Conservation (phyloP, 2,797 vertebrate genomes). For the Dryobates pubescens region DNA sequence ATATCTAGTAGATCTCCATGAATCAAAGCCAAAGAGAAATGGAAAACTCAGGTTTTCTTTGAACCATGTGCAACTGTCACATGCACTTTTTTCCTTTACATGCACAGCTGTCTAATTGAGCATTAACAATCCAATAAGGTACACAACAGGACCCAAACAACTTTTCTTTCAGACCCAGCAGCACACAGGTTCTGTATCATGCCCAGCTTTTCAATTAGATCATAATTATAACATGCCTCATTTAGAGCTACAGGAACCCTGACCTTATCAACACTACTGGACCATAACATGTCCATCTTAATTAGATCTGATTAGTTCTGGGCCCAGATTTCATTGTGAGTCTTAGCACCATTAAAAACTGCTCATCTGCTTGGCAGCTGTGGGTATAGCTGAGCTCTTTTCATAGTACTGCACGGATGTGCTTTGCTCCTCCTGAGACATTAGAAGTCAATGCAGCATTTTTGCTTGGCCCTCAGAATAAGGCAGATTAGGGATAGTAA, state of each 20-base stretch:
- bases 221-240: constrained; percentile 83
- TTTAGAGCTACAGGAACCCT: constrained; percentile 80
- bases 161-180: constrained; percentile 57
- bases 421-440: constrained; percentile 20
- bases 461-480: neutral
- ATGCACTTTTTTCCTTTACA: neutral
- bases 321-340: constrained; percentile 72
- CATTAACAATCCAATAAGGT: constrained; percentile 74
- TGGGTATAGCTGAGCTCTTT: constrained; percentile 35
- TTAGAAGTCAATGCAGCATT: neutral
- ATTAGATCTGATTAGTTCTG: constrained; percentile 86
- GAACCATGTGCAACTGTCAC: constrained; percentile 22
- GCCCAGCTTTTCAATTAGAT: constrained; percentile 86
- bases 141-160: constrained; percentile 64
- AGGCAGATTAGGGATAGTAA: neutral
- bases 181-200: constrained; percentile 73
- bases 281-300: constrained; percentile 82
- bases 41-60: constrained; percentile 7
- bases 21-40: neutral
- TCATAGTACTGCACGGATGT: constrained; percentile 20
- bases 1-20: neutral
- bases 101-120: constrained; percentile 69
- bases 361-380: constrained; percentile 79
- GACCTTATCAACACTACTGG: constrained; percentile 74
- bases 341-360: constrained; percentile 53